Base-by-base conservation (phyloP, 1,140 invertebrate species). In the Theocolax elegans region DNA sequence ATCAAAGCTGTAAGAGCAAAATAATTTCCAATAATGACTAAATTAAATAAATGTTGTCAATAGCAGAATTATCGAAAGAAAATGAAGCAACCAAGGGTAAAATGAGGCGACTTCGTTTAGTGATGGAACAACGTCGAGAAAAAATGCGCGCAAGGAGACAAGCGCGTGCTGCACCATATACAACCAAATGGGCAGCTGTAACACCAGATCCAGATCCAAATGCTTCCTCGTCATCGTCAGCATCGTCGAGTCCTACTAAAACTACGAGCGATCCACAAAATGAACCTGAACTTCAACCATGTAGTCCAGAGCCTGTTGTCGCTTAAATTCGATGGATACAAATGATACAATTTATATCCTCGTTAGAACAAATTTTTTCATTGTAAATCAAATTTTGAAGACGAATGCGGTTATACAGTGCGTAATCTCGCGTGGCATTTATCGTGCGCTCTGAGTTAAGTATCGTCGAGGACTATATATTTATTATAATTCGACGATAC, bases 61-160 rank as follows among this genome's bases (percentile, higher is more conserved):
- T 72, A 85, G 83, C 86, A 83, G 85, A 85, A 87, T 79, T 74
- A 76, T 88, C 78, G 87, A 89, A 83, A 78, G 93, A 93, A 77
- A 93, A 95, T 76, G 89, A 90, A 69, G 92, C 93, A 71, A 94
- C 93, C 6, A 92, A 94, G 74, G 92, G 91, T 46, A 97, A 97
- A 82, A 89, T 96, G 83, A 92, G 94, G 78, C 92, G 94, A 62
- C 85, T 97, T 15, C 90, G 94, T 68, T 86, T 94, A 23, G 93
- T 96, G 31, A 94, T 97, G 93, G 93, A 95, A 74, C 93, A 96
- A 80, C 89, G 93, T 74, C 90, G 94, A 60, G 92, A 94, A 68
- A 89, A 93, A 63, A 89, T 94, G 35, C 91, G 92, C 80, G 93
- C 92, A 6, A 88, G 94, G 66, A 91, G 94, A 75, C 88, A 93